Evolutionary conservation across 1,140 invertebrate species (phyloP).

Genomic region (Scylla paramamosain): DNA sequence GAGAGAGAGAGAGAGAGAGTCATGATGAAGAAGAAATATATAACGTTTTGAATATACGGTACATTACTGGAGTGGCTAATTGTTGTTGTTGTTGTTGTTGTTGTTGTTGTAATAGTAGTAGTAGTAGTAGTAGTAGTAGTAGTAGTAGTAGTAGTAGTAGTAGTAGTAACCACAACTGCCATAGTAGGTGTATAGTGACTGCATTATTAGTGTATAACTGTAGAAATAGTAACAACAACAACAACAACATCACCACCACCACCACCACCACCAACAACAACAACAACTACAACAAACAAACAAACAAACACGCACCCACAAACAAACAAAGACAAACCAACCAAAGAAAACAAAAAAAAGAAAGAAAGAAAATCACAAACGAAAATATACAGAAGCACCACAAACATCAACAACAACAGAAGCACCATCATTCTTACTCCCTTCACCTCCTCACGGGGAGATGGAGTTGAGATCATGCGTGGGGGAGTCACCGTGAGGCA

Average conservation of each 20-base stretch:
- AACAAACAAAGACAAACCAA: slow-evolving; percentile 14
- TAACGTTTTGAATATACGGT: no score
- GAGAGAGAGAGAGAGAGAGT: neutral
- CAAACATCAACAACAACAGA: neutral
- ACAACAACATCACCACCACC: no score
- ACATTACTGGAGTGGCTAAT: no score
- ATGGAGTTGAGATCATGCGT: neutral
- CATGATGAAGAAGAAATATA: neutral
- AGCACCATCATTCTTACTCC: neutral
- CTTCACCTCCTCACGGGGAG: neutral
- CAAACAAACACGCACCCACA: slow-evolving; percentile 16
- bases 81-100: no score
- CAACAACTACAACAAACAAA: neutral
- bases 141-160: no score
- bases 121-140: no score
- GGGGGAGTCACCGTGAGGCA: neutral
- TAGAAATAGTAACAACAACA: no score
- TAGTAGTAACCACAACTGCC: no score
- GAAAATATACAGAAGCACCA: neutral
- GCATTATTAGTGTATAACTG: no score
- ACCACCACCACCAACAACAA: no score
- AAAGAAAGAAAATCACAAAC: neutral
- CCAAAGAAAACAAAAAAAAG: slow-evolving; percentile 35
- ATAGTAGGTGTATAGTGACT: no score
- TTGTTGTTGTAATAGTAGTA: no score